Evolutionary conservation across 2,888 invertebrate genomes (phyloP).

Genomic region (Ceramica pisi): DNA sequence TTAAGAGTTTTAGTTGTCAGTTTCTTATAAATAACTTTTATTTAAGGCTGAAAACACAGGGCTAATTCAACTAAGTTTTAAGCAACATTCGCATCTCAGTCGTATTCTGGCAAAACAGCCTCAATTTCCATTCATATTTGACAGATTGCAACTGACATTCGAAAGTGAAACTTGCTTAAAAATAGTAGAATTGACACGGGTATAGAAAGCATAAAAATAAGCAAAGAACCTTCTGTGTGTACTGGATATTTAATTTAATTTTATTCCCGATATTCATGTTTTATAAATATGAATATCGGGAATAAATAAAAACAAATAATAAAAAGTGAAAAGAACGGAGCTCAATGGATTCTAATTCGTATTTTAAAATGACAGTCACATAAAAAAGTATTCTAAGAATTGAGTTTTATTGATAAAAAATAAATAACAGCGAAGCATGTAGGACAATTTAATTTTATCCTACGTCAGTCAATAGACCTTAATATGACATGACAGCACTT

Average conservation of each 20-base stretch:
- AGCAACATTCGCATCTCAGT: no score
- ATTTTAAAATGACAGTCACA: background rate
- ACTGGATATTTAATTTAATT: no score
- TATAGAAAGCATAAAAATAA: no score
- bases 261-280: no score
- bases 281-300: background rate
- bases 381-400: background rate
- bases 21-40: background rate
- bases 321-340: background rate
- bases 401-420: background rate
- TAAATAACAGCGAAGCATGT: background rate
- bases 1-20: background rate
- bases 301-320: no score
- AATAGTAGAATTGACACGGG: no score
- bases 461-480: conserved; percentile 5
- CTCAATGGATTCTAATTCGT: background rate
- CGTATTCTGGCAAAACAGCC: no score
- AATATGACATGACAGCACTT: conserved; percentile 7
- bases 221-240: no score
- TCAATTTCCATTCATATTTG: no score
- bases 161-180: no score
- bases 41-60: background rate
- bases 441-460: background rate
- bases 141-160: no score
- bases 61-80: no score